Evolutionary conservation across 2,888 invertebrate species (phyloP), one percentile per base, ranked within the genome.

Genomic region (Cataglyphis rosenhaueri): DNA sequence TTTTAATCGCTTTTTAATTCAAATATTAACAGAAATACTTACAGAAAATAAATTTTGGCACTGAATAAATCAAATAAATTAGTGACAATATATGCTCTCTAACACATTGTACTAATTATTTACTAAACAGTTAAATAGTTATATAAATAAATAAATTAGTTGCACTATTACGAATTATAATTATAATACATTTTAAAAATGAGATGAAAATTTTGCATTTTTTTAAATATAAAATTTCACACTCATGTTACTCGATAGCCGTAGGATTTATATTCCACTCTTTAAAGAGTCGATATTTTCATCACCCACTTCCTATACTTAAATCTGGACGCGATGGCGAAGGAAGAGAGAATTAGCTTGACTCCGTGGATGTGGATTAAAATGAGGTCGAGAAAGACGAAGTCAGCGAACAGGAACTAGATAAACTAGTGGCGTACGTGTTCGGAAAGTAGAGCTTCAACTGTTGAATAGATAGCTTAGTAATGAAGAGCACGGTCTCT

Each of bases 401-500:
- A 68, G 75, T 68, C 52, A 38, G 75, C 25, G 57, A 57, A 70
- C 48, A 61, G 35, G 65, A 76, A 82, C 32, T 68, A 65, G 79
- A 82, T 82, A 75, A 75, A 76, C 64, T 64, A 65, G 65, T 35
- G 86, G 82, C 83, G 86, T 87, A 91, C 93, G 93, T 93, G 93
- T 89, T 84, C 84, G 82, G 92, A 84, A 89, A 87, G 81, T 87
- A 76, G 85, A 92, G 76, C 84, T 87, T 90, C 89, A 91, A 91
- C 92, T 92, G 92, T 92, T 92, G 92, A 93, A 93, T 92, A 87
- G 88, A 89, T 87, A 85, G 88, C 88, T 91, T 89, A 85, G 88
- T 87, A 86, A 92, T 91, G 92, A 90, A 88, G 90, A 92, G 90
- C 92, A 92, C 91, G 92, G 68, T 74, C 90, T 85, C 82, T 89